These are phyloP conservation scores for Pholis gunnellus DNA, from an alignment of 2,113 vertebrate species.

Conservation along the genomic window DNA sequence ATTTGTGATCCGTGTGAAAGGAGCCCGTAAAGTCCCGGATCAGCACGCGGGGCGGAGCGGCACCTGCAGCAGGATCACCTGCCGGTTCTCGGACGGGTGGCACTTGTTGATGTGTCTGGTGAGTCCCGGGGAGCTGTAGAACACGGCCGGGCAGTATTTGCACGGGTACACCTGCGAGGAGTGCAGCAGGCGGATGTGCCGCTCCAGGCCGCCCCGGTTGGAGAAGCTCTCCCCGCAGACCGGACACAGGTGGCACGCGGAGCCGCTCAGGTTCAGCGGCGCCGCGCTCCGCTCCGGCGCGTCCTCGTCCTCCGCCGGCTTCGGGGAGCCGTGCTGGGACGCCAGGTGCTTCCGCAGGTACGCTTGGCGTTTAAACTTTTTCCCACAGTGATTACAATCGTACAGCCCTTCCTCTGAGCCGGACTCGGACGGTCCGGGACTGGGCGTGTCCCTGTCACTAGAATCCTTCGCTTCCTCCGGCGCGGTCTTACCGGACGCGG, in stretches of 20 bases:
- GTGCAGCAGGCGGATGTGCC: conserved; percentile 92
- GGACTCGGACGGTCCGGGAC: conserved; percentile 86
- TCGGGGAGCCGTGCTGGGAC: conserved; percentile 79
- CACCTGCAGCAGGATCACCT: conserved; percentile 94
- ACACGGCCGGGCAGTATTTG: conserved; percentile 94
- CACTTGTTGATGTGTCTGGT: conserved; percentile 96
- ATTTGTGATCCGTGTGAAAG: neutral
- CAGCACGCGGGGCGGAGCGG: conserved; percentile 93
- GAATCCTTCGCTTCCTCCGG: conserved; percentile 65
- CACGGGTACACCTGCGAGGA: conserved; percentile 91
- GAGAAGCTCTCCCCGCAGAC: conserved; percentile 92
- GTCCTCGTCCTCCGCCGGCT: conserved; percentile 47
- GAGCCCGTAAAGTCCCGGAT: conserved; percentile 38
- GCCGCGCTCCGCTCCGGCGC: conserved; percentile 69
- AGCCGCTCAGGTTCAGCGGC: conserved; percentile 79
- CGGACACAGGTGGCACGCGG: conserved; percentile 87
- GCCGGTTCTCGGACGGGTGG: conserved; percentile 94
- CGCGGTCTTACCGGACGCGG: conserved; percentile 45
- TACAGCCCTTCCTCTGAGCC: conserved; percentile 90
- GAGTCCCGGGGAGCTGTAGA: conserved; percentile 95
- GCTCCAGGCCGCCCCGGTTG: conserved; percentile 89
- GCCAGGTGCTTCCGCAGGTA: conserved; percentile 91
- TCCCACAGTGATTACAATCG: conserved; percentile 89
- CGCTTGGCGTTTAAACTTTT: conserved; percentile 91
- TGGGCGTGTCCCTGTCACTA: conserved; percentile 90